Percentiles rank a stretch among this genome's conserved stretches.
These are phyloP conservation scores for Lochmaea crataegi DNA, from an alignment of 2,888 invertebrate genomes.

Conservation along the genomic window DNA sequence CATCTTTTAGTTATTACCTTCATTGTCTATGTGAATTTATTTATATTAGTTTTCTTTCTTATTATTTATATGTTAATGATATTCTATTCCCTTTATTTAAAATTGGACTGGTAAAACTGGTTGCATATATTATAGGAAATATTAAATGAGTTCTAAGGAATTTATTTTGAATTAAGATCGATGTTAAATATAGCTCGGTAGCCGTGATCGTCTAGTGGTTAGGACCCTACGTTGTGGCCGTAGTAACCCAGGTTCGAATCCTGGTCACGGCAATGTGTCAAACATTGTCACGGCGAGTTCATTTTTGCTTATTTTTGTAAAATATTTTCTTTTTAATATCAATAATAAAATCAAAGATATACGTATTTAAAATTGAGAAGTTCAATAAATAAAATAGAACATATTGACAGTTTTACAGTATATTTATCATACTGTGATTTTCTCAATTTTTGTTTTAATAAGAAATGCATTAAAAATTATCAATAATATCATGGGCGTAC, in stretches of 20 bases:
- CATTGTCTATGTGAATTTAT: not conserved
- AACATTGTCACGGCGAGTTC: conserved; percentile 37
- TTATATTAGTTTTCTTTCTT: not conserved
- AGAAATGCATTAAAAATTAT: no score
- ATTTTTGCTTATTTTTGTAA: conserved; percentile 13
- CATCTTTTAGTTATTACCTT: no score
- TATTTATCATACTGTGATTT: no score
- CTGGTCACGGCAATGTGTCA: conserved; percentile 63
- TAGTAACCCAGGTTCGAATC: conserved; percentile 73
- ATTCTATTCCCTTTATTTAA: no score
- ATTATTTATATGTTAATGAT: not conserved
- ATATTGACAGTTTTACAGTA: no score
- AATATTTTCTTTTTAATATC: not conserved
- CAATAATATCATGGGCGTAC: no score
- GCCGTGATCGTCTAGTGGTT: conserved; percentile 51
- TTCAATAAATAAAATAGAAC: no score
- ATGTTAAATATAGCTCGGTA: not conserved
- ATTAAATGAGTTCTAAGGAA: not conserved
- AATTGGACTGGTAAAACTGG: not conserved
- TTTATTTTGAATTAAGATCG: not conserved
- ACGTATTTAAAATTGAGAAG: no score
- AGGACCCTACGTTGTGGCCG: conserved; percentile 71
- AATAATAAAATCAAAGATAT: no score
- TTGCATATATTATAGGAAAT: not conserved
- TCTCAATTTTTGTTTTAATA: no score